Evolutionary conservation across 1,140 invertebrate species (phyloP), one percentile per base, ranked within the genome.

Genomic region (Drosophila miranda): DNA sequence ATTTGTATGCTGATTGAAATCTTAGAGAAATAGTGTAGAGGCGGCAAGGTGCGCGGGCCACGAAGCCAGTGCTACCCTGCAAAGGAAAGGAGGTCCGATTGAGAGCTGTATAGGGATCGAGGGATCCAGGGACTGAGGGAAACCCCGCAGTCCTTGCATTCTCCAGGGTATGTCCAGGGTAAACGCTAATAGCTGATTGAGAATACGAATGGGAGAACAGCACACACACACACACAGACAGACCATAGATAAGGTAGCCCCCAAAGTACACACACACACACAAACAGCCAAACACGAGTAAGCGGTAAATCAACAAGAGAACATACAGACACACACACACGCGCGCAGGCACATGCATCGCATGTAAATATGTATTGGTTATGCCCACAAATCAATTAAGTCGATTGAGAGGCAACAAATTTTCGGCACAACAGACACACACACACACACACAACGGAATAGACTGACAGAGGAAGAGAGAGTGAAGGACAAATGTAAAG

Each of bases 361-460:
- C 61, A 62, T 71, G 81, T 60, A 86, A 87, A 86, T 75, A 86
- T 26, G 82, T 86, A 69, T 74, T 86, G 81, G 82, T 87, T 81
- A 87, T 86, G 81, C 81, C 82, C 75, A 89, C 87, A 90, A 89
- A 89, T 89, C 82, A 89, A 89, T 89, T 89, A 89, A 87, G 87
- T 80, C 87, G 88, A 89, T 89, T 89, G 78, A 60, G 67, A 38
- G 34, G 34, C 34, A 38, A 48, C 74, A 62, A 56, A 72, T 71
- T 72, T 78, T 84, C 70, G 53, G 38, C 34, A 42, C 49, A 26
- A 26, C 23, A 23, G 3, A 23, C 23, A 23, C 23, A 26, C 4
- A 5, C 23, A 23, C 23, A 23, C 5, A 38, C 23, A 14, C 28
- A 8, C 45, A 70, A 21, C 34, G n/a, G 38, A 14, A 28, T 3